phyloP scores from a whole-genome alignment of 2,888 invertebrate genomes.

The Nowickia ferox region DNA sequence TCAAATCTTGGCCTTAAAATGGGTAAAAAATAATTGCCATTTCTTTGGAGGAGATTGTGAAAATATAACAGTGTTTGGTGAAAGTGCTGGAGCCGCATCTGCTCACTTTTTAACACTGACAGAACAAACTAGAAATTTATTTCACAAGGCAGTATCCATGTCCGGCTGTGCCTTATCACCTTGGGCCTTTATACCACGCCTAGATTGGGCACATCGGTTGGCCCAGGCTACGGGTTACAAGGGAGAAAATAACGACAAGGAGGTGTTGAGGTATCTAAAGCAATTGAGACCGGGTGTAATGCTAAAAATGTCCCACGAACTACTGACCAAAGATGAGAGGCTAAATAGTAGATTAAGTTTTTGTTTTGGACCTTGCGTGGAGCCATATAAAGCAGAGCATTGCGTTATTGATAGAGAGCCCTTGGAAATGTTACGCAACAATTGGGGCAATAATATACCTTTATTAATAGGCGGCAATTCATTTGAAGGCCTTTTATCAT shows the following conservation, averaged over 20 bases:
- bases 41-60: slow-evolving; percentile 84
- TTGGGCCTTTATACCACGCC: slow-evolving; percentile 80
- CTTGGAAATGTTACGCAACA: slow-evolving; percentile 80
- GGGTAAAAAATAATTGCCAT: slow-evolving; percentile 84
- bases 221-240: slow-evolving; percentile 81
- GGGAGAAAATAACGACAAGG: slow-evolving; percentile 79
- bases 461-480: slow-evolving; percentile 82
- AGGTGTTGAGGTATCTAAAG: slow-evolving; percentile 81
- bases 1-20: slow-evolving; percentile 84
- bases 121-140: slow-evolving; percentile 83
- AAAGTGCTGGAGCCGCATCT: slow-evolving; percentile 84
- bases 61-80: slow-evolving; percentile 84
- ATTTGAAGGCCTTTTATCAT: slow-evolving; percentile 81
- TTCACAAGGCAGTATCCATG: slow-evolving; percentile 82
- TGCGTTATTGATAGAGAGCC: slow-evolving; percentile 80
- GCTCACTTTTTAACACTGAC: slow-evolving; percentile 84
- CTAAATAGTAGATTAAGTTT: slow-evolving; percentile 78
- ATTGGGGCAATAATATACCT: slow-evolving; percentile 82
- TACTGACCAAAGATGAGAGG: slow-evolving; percentile 80
- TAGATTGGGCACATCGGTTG: slow-evolving; percentile 79
- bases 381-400: slow-evolving; percentile 79
- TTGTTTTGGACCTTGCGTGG: slow-evolving; percentile 80
- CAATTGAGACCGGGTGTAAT: slow-evolving; percentile 79
- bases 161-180: slow-evolving; percentile 80
- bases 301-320: slow-evolving; percentile 79